Evolutionary conservation across 2,113 vertebrate species (phyloP), one percentile per base, ranked within the genome.

Genomic region (Euleptes europaea): DNA sequence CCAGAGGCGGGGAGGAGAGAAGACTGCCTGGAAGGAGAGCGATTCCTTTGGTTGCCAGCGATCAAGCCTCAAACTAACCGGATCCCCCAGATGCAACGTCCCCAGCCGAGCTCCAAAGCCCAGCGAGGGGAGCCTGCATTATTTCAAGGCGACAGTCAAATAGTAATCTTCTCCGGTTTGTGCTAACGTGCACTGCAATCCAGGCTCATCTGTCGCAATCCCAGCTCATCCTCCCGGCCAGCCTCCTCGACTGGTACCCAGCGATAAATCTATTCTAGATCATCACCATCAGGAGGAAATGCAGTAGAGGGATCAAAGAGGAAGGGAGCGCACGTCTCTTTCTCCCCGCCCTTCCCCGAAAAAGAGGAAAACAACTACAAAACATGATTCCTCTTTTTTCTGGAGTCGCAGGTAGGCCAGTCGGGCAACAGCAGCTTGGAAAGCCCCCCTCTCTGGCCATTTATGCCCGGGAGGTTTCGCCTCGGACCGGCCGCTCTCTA

Each of bases 161-260:
- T 72, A 70, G 35, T 31, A 88, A 78, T 9, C 1, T 66, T 79
- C 11, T 2, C 26, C 1, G 11, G 31, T 12, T 73, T 86, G 44
- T 3, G 21, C 80, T 74, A 66, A 47, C 26, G 88, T 89, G 75
- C 82, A 84, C 80, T 49, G 21, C 71, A 12, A 66, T 57, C 77
- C 38, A 17, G 47, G 35, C 80, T 14, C 44, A 40, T 76, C 82
- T 49, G 83, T 77, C 4, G 74, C 84, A 71, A 88, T 7, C 38
- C 15, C 14, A 87, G 74, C 63, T 77, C 84, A 78, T 71, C 28
- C 79, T 51, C 57, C 76, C 78, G 75, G 38, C 12, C 33, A 89
- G 77, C 69, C 83, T 13, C 78, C 84, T 4, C 19, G 12, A 66
- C 51, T 73, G 57, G 49, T 76, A 84, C 83, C 40, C 54, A n/a